A percentile compares a stretch with the other conserved stretches of the same genome.
Conservation (phyloP, 2,888 invertebrate genomes). For the Melangyna quadrimaculata region DNA sequence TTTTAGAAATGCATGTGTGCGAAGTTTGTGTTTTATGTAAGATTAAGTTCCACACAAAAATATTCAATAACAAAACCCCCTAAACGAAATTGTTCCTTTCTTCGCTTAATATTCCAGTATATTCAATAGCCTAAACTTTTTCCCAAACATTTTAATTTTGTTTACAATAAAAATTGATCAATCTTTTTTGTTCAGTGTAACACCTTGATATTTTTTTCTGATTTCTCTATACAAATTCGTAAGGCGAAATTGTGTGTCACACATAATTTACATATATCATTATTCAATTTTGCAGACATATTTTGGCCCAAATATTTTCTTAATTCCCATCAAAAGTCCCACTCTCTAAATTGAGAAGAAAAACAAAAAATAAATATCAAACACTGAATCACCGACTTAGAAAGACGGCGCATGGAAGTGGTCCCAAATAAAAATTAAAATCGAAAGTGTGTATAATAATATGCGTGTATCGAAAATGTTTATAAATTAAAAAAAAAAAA, state of each 20-base stretch:
- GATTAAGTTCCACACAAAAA: no score
- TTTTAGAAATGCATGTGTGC: no score
- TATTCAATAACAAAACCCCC: no score
- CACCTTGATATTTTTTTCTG: not conserved
- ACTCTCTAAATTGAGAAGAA: conserved; percentile 4
- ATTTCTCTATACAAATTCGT: conserved; percentile 9
- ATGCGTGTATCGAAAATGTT: conserved; percentile 47
- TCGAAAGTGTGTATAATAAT: conserved; percentile 40
- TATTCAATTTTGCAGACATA: conserved; percentile 21
- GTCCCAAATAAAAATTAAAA: conserved; percentile 7
- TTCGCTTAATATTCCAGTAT: no score
- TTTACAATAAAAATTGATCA: not conserved
- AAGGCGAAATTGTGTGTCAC: conserved; percentile 34
- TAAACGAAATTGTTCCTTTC: no score
- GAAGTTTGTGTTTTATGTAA: no score
- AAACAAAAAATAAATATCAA: not conserved
- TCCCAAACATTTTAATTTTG: no score
- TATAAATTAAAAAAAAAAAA: conserved; percentile 9
- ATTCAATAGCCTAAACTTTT: no score
- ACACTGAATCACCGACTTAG: conserved; percentile 10
- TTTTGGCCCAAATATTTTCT: conserved; percentile 45
- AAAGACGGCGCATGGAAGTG: not conserved
- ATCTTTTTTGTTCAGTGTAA: not conserved
- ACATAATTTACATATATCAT: conserved; percentile 47
- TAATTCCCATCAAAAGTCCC: not conserved